phyloP scores from a whole-genome alignment of 1,140 invertebrate genomes.

The Drosophila ogumai region DNA sequence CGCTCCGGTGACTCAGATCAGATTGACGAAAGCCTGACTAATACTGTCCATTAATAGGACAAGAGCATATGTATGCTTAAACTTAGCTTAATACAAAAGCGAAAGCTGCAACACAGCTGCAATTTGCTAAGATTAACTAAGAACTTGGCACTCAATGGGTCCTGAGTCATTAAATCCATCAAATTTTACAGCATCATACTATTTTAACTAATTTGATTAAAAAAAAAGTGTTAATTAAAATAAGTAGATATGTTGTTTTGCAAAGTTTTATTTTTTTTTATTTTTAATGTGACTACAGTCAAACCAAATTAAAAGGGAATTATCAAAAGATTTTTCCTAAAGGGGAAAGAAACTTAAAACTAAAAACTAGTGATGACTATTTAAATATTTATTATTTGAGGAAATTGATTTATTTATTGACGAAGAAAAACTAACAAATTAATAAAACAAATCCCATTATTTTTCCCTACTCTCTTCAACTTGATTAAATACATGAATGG shows the following conservation, averaged over 20 bases:
- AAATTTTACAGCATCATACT: not conserved
- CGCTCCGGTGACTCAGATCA: slow-evolving; percentile 16
- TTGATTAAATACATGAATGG: no score
- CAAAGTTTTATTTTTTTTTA: no score
- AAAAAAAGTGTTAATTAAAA: no score
- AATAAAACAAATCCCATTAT: not conserved
- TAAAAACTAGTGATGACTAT: not conserved
- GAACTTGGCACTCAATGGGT: not conserved
- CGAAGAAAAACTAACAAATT: no score
- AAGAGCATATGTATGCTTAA: slow-evolving; percentile 12
- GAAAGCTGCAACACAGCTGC: slow-evolving; percentile 36
- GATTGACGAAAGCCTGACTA: slow-evolving; percentile 22
- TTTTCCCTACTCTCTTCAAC: not conserved
- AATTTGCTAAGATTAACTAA: not conserved
- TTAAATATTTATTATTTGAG: not conserved
- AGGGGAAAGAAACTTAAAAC: not conserved
- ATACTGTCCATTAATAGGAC: slow-evolving; percentile 7
- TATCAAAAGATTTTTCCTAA: not conserved
- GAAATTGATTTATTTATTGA: no score
- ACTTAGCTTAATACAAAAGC: slow-evolving; percentile 1
- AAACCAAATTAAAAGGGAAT: no score
- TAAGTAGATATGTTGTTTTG: no score
- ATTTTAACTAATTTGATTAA: not conserved
- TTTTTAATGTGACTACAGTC: no score
- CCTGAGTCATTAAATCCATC: not conserved